Conservation (phyloP, 2,888 invertebrate genomes). For the Lypha dubia region DNA sequence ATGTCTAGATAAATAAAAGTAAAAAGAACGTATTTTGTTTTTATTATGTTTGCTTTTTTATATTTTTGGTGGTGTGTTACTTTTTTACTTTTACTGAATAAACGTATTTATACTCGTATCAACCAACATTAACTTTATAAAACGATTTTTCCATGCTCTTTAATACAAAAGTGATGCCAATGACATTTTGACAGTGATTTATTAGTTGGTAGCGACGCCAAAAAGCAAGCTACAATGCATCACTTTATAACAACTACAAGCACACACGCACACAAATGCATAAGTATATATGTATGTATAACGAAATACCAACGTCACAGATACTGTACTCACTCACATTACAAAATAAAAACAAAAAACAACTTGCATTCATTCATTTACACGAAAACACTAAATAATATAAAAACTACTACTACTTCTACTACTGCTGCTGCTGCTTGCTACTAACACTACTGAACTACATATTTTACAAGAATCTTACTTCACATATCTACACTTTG, state of each 20-base stretch:
- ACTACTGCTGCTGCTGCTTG: conserved; percentile 3
- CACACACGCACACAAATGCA: not conserved
- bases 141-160: conserved; percentile 64
- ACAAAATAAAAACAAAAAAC: conserved; percentile 37
- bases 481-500: not conserved
- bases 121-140: conserved; percentile 63
- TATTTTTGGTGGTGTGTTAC: conserved; percentile 31
- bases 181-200: conserved; percentile 84
- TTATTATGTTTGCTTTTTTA: not conserved
- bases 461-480: conserved; percentile 10
- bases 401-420: conserved; percentile 11
- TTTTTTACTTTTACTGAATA: conserved; percentile 49
- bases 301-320: conserved; percentile 16
- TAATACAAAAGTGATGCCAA: conserved; percentile 77
- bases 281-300: not conserved
- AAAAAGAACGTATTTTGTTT: conserved; percentile 3
- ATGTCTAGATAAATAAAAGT: conserved; percentile 12
- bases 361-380: conserved; percentile 60
- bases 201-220: conserved; percentile 80
- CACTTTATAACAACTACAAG: conserved; percentile 72
- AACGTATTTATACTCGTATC: conserved; percentile 42
- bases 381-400: conserved; percentile 48
- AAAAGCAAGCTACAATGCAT: conserved; percentile 77
- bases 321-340: not conserved
- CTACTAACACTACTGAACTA: conserved; percentile 1